Conservation (phyloP, 2,113 vertebrate genomes). For the Gymnogyps californianus region DNA sequence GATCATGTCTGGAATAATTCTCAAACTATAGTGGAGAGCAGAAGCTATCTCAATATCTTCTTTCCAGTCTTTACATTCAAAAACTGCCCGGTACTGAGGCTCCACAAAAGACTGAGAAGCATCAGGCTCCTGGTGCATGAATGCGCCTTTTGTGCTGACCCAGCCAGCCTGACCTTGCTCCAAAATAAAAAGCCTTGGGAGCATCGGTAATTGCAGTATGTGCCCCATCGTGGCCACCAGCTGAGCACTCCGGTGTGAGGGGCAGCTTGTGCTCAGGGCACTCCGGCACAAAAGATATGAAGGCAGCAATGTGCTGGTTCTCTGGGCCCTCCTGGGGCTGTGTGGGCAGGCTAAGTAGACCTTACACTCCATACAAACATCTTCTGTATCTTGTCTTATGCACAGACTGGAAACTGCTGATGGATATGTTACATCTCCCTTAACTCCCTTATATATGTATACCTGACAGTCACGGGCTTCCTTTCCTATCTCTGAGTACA, state of each 20-base stretch:
- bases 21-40: neutral
- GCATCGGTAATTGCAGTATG: accelerated
- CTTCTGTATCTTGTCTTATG: neutral
- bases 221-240: neutral
- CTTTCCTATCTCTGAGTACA: neutral
- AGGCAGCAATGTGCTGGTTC: neutral
- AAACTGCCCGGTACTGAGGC: neutral
- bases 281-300: neutral
- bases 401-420: neutral
- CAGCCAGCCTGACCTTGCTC: neutral
- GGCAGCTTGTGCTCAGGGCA: neutral
- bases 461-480: neutral
- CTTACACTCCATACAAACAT: neutral
- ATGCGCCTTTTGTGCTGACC: neutral
- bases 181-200: neutral
- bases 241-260: neutral
- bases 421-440: neutral
- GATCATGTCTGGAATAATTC: neutral
- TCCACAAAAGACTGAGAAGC: neutral
- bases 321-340: neutral
- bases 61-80: neutral
- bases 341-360: neutral
- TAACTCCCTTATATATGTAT: neutral
- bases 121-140: neutral
- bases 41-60: neutral